Conservation (phyloP, 2,888 invertebrate genomes). For the Podabrus alpinus region DNA sequence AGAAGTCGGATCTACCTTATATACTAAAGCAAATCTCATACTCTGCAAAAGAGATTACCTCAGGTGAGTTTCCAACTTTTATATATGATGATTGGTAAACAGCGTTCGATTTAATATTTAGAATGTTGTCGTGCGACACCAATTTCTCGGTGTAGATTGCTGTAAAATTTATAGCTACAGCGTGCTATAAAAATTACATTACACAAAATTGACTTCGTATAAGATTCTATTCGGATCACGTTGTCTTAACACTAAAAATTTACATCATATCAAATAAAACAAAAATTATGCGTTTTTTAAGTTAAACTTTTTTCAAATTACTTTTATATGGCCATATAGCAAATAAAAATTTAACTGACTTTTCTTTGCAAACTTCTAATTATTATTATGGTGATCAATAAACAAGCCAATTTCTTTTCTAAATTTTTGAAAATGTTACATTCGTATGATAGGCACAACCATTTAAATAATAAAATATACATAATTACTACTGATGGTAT, state of each 20-base stretch:
- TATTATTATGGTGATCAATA: not conserved
- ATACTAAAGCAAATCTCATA: constrained; percentile 88
- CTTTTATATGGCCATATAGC: not conserved
- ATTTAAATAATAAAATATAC: too few species aligned
- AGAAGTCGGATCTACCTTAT: constrained; percentile 88
- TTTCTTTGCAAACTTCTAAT: not conserved
- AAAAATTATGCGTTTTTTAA: not conserved
- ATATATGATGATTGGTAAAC: constrained; percentile 41
- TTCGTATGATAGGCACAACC: too few species aligned
- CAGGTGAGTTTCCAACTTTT: constrained; percentile 64
- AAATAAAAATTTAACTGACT: not conserved
- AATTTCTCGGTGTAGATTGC: constrained; percentile 51
- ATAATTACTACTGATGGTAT: too few species aligned
- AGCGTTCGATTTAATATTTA: constrained; percentile 46
- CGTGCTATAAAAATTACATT: constrained; percentile 53
- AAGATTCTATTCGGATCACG: constrained; percentile 40
- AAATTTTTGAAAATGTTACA: too few species aligned
- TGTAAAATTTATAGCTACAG: constrained; percentile 52
- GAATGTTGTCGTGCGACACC: constrained; percentile 44
- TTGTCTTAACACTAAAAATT: constrained; percentile 24
- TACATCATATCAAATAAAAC: constrained; percentile 20
- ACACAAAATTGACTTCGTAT: constrained; percentile 52
- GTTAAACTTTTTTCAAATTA: not conserved
- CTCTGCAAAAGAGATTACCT: constrained; percentile 91
- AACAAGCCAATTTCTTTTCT: too few species aligned